phyloP scores from a whole-genome alignment of 2,797 vertebrate genomes.

The Sebastes umbrosus region DNA sequence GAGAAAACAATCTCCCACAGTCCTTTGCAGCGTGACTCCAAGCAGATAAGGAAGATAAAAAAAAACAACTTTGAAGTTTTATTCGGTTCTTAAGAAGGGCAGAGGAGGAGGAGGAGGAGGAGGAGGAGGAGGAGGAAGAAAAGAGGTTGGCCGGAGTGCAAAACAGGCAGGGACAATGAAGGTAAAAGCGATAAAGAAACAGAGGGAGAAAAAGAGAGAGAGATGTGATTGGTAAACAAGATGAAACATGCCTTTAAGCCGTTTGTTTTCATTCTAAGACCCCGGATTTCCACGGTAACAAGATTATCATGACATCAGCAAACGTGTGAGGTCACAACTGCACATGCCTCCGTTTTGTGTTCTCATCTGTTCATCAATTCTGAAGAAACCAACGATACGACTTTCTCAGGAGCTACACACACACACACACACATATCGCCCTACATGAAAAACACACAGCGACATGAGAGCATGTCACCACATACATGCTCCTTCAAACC shows the following conservation, averaged over 20 bases:
- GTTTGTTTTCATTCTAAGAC: constrained; percentile 12
- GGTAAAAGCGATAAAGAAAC: neutral
- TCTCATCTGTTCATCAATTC: neutral
- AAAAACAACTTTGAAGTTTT: constrained; percentile 53
- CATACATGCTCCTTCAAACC: neutral
- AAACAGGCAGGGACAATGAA: constrained; percentile 8
- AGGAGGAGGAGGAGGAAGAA: neutral
- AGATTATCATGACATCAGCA: neutral
- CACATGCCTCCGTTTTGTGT: neutral
- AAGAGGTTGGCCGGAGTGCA: neutral
- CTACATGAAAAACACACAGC: neutral
- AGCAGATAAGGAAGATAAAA: constrained; percentile 50
- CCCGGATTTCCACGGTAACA: neutral
- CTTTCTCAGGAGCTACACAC: neutral
- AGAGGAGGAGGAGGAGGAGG: neutral
- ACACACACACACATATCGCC: neutral
- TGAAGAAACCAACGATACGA: neutral
- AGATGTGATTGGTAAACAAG: constrained; percentile 16
- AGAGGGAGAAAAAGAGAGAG: neutral
- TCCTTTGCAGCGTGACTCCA: constrained; percentile 53
- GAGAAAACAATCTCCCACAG: constrained; percentile 37
- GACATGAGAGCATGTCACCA: neutral
- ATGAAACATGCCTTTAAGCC: neutral
- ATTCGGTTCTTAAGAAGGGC: constrained; percentile 40
- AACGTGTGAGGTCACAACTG: neutral